Evolutionary conservation across 1,140 invertebrate species (phyloP).

Genomic region (Neoseiulus cucumeris): DNA sequence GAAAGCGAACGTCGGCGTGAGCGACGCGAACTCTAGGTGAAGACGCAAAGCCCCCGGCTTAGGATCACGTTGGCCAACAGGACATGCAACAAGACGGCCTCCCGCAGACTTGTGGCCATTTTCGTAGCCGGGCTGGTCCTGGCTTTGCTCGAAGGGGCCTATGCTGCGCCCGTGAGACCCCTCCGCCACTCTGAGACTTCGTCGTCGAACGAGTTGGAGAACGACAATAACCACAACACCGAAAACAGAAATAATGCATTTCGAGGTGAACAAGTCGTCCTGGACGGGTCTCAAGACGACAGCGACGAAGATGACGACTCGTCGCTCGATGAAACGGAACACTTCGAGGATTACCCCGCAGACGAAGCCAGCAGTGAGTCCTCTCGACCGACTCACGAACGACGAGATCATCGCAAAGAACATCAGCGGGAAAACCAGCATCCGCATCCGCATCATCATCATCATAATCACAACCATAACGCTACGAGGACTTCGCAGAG

Average conservation of each 20-base stretch:
- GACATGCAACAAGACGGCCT: conserved; percentile 10
- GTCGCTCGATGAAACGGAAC: background rate
- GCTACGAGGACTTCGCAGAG: background rate
- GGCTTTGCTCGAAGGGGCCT: background rate
- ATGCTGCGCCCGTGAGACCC: too few species aligned
- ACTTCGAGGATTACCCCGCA: background rate
- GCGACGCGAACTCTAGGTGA: too few species aligned
- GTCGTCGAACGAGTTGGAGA: too few species aligned
- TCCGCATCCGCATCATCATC: background rate
- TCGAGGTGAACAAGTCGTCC: too few species aligned
- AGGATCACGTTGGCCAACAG: background rate
- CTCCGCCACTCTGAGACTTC: too few species aligned
- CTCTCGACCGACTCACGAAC: background rate
- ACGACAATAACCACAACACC: too few species aligned
- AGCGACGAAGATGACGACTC: background rate
- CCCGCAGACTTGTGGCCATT: background rate
- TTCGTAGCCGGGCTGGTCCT: conserved; percentile 3
- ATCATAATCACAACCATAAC: background rate
- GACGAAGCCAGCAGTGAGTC: background rate
- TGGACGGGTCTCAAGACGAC: too few species aligned
- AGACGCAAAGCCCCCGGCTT: too few species aligned
- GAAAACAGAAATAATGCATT: too few species aligned
- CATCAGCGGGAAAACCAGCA: background rate
- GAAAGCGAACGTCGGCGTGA: too few species aligned
- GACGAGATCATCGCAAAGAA: background rate